A percentile compares a stretch with the other conserved stretches of the same genome.
phyloP scores from a whole-genome alignment of 2,888 invertebrate genomes.

The Dascillus cervinus region DNA sequence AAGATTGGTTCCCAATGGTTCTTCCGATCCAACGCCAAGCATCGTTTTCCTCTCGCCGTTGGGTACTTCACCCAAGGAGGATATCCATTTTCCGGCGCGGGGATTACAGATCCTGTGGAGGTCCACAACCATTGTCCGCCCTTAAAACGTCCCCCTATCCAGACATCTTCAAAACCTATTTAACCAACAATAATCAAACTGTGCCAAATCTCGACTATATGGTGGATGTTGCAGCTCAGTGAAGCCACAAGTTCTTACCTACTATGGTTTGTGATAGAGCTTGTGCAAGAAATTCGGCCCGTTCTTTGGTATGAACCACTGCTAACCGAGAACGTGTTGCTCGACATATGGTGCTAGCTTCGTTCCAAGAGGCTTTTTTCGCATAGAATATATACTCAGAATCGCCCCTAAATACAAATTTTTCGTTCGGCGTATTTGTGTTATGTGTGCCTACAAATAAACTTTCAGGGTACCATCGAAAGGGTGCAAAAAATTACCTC shows the following conservation, averaged over 20 bases:
- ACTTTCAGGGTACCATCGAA: no score
- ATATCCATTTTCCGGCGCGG: background rate
- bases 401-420: conserved; percentile 4
- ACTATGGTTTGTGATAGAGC: conserved; percentile 2
- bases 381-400: conserved; percentile 2
- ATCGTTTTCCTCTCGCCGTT: conserved; percentile 43
- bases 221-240: no score
- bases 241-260: background rate
- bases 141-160: conserved; percentile 3
- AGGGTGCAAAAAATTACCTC: conserved; percentile 1
- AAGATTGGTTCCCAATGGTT: conserved; percentile 47
- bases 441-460: no score
- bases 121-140: conserved; percentile 2
- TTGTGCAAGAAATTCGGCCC: conserved; percentile 2
- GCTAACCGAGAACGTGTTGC: conserved; percentile 3
- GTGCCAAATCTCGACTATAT: no score
- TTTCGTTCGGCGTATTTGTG: no score
- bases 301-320: conserved; percentile 1
- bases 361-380: conserved; percentile 1
- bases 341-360: conserved; percentile 3
- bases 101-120: background rate
- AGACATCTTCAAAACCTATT: conserved; percentile 4
- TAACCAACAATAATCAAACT: no score
- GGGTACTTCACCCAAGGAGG: conserved; percentile 4
- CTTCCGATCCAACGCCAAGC: conserved; percentile 46